These are phyloP conservation scores for Sarotherodon lohbergeri DNA, from an alignment of 2,113 vertebrate species.

Conservation along the genomic window DNA sequence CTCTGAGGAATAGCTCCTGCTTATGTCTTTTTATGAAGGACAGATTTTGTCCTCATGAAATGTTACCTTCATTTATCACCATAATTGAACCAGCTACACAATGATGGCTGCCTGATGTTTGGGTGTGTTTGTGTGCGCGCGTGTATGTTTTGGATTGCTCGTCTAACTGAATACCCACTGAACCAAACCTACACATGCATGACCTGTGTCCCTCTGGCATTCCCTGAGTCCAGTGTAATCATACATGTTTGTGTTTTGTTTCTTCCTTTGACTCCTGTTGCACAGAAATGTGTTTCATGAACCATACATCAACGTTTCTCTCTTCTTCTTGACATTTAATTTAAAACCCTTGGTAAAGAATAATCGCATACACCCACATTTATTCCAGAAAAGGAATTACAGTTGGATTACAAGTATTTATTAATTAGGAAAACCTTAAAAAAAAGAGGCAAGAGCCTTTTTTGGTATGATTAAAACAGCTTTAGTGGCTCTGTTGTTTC, in stretches of 20 bases:
- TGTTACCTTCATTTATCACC: slow-evolving; percentile 35
- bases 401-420: slow-evolving; percentile 40
- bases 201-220: not conserved
- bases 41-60: not conserved
- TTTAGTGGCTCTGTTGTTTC: slow-evolving; percentile 24
- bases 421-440: slow-evolving; percentile 24
- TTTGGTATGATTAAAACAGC: slow-evolving; percentile 46
- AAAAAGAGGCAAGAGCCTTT: slow-evolving; percentile 16
- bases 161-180: not conserved
- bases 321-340: not conserved
- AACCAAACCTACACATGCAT: not conserved
- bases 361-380: not conserved
- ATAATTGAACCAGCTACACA: not conserved
- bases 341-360: slow-evolving; percentile 4
- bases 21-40: not conserved
- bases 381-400: slow-evolving; percentile 36
- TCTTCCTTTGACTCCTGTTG: not conserved
- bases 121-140: not conserved
- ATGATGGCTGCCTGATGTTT: not conserved
- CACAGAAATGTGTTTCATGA: not conserved
- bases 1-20: not conserved
- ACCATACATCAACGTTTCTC: not conserved
- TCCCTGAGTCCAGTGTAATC: not conserved
- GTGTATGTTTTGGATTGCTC: not conserved
- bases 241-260: not conserved